Base-by-base conservation (phyloP, 2,797 vertebrate genomes). In the Urosaurus nigricauda region DNA sequence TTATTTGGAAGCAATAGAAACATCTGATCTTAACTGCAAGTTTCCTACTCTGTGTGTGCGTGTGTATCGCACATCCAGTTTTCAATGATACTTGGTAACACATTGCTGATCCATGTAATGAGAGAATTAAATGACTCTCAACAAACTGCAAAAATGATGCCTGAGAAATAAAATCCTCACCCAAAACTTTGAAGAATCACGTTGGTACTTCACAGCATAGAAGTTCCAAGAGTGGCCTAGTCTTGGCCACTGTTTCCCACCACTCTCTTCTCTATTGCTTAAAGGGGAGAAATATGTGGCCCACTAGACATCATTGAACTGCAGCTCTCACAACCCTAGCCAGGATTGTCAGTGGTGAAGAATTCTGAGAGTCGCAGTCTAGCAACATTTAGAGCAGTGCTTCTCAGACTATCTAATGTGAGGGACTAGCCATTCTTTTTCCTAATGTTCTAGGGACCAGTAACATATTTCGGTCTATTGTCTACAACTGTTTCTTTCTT, bases 1-100 rank as follows among this genome's bases (percentile, higher is more conserved):
- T 37, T 32, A 40, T 58, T 71, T 73, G 88, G 87, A 91, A 85
- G 43, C 43, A 0, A 0, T 92, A 84, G 93, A 79, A 92, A 91
- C 40, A 87, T 93, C 90, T 89, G 35, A 90, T 88, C 60, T 87
- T 73, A 92, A 90, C 79, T 89, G 84, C 79, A 83, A 89, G 91
- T 94, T 92, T 79, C 91, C 87, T 58, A 78, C 70, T 84, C 82
- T 86, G 43, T 88, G 85, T 92, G 84, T 88, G n/a, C n/a, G 89
- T 93, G 88, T 90, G 85, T 91, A 14, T 91, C 87, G 85, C 77
- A 37, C 87, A 77, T 53, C 81, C 87, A 87, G 89, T 90, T 85
- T 79, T 37, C 93, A 91, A 87, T 84, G 81, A 17, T 88, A 58
- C 87, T 93, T 93, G 89, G 79, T 86, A 0, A 74, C 79, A 86